Percentiles rank a stretch among this genome's conserved stretches.
Evolutionary conservation across 2,797 vertebrate species (phyloP).

Genomic region (Gadopsis marmoratus): DNA sequence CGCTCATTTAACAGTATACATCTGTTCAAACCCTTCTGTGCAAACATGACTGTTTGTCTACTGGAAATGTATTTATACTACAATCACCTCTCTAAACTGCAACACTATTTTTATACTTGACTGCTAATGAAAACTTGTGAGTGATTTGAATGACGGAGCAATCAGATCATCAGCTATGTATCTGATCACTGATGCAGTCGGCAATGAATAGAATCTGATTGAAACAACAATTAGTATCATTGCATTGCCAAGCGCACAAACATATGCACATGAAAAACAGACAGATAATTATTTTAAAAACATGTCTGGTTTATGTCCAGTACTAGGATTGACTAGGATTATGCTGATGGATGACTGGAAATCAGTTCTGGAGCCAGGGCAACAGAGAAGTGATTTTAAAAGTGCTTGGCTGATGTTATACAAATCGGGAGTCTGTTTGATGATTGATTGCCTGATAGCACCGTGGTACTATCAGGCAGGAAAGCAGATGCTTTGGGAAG

Average conservation of each 20-base stretch:
- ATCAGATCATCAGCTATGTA: conserved; percentile 55
- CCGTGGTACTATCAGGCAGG: conserved; percentile 22
- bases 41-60: conserved; percentile 21
- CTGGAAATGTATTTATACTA: conserved; percentile 27
- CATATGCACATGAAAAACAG: background rate
- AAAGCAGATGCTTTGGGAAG: conserved; percentile 18
- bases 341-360: conserved; percentile 31
- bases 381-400: conserved; percentile 23
- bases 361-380: conserved; percentile 37
- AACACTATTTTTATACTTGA: conserved; percentile 38
- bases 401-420: conserved; percentile 35
- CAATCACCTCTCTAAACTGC: conserved; percentile 22
- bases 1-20: conserved; percentile 14
- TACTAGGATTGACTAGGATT: conserved; percentile 2
- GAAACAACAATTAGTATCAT: conserved; percentile 59
- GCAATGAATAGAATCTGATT: conserved; percentile 63
- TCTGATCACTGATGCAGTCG: conserved; percentile 56
- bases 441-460: conserved; percentile 37
- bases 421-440: conserved; percentile 17
- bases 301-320: conserved; percentile 31
- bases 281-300: conserved; percentile 25
- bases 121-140: conserved; percentile 58
- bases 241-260: conserved; percentile 23
- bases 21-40: background rate
- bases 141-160: conserved; percentile 52